Evolutionary conservation across 2,797 vertebrate species (phyloP).

Genomic region (Etheostoma perlongum): DNA sequence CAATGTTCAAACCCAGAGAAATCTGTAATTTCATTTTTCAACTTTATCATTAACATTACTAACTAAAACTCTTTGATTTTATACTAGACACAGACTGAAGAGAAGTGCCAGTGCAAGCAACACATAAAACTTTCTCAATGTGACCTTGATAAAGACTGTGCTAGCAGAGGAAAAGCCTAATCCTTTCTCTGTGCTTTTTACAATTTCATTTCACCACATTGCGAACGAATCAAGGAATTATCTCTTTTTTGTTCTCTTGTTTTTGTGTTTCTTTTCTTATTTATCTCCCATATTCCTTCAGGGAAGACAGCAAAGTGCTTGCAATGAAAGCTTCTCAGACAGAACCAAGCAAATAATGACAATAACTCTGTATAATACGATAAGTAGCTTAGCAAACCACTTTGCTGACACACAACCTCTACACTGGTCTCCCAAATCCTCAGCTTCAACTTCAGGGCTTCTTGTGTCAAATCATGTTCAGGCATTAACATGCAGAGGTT

Average conservation of each 20-base stretch:
- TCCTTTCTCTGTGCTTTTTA: constrained; percentile 46
- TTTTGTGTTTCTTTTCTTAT: constrained; percentile 50
- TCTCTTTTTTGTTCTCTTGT: constrained; percentile 60
- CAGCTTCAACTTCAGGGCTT: constrained; percentile 64
- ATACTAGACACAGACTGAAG: constrained; percentile 28
- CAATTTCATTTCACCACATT: constrained; percentile 47
- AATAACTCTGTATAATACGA: constrained; percentile 69
- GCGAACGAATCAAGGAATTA: constrained; percentile 58
- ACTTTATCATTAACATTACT: not conserved
- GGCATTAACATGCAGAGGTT: constrained; percentile 53
- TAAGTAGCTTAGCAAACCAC: constrained; percentile 77
- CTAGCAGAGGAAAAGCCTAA: constrained; percentile 36
- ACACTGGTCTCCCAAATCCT: constrained; percentile 62
- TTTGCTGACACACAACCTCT: constrained; percentile 69
- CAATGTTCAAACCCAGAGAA: no score
- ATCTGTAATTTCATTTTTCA: not conserved
- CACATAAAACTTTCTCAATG: constrained; percentile 29
- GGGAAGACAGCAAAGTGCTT: constrained; percentile 53
- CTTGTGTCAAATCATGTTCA: constrained; percentile 62
- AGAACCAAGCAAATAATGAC: constrained; percentile 66
- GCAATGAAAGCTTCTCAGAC: constrained; percentile 57
- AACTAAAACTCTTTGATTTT: not conserved
- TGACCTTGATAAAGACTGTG: constrained; percentile 53
- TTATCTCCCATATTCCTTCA: constrained; percentile 50
- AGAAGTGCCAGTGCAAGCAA: not conserved